phyloP scores from a whole-genome alignment of 1,140 invertebrate genomes.

The Trachymyrmex cornetzi region DNA sequence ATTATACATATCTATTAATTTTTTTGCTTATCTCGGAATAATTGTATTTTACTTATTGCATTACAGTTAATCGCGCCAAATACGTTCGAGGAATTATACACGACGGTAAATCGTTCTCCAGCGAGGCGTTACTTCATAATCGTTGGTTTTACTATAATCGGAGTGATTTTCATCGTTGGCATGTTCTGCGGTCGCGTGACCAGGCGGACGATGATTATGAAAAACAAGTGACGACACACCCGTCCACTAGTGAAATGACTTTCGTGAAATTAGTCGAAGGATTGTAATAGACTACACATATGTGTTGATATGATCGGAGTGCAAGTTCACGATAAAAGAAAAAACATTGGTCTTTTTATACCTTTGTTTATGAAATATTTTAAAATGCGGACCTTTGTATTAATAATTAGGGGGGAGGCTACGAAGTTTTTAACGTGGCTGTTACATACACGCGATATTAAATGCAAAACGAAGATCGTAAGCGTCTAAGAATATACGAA shows the following conservation, averaged over 20 bases:
- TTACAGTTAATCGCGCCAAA: conserved; percentile 88
- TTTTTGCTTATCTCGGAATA: not conserved
- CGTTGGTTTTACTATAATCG: conserved; percentile 90
- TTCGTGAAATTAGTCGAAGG: conserved; percentile 47
- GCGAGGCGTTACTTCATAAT: conserved; percentile 93
- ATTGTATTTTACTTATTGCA: not conserved
- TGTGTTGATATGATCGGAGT: not conserved
- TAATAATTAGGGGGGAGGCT: not conserved
- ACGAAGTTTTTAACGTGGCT: conserved; percentile 22
- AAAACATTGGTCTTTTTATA: conserved; percentile 65
- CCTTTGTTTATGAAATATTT: conserved; percentile 58
- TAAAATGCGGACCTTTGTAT: conserved; percentile 44
- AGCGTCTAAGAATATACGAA: conserved; percentile 47
- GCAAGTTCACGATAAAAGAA: conserved; percentile 26
- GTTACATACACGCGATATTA: conserved; percentile 32
- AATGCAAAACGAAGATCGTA: conserved; percentile 44
- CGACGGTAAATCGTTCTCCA: conserved; percentile 90
- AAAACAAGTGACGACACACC: conserved; percentile 89
- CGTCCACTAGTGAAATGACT: conserved; percentile 63
- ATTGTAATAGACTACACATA: conserved; percentile 19
- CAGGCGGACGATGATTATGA: conserved; percentile 90
- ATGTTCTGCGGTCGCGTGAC: conserved; percentile 94
- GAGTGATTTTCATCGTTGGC: conserved; percentile 93
- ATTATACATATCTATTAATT: not conserved
- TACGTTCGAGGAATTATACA: conserved; percentile 90